Conservation (phyloP, 2,797 vertebrate species). For the Perodicticus potto region DNA sequence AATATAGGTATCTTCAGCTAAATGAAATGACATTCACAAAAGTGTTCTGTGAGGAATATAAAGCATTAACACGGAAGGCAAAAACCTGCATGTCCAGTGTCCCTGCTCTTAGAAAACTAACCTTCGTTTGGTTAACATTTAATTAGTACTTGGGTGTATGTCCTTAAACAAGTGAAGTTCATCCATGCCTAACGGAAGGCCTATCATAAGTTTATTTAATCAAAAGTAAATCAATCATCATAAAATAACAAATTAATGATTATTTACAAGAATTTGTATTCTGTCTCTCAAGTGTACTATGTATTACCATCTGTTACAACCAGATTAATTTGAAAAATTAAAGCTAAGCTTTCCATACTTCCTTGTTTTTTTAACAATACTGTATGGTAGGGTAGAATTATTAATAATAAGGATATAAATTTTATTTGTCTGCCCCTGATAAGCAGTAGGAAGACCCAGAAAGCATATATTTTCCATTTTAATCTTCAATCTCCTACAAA, state of each 20-base stretch:
- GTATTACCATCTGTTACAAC: not conserved
- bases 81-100: not conserved
- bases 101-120: not conserved
- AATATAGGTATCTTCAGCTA: not conserved
- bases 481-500: not conserved
- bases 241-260: slow-evolving; percentile 40
- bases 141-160: not conserved
- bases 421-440: not conserved
- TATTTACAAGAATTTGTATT: slow-evolving; percentile 33
- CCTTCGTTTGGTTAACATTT: not conserved
- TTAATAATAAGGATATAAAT: slow-evolving; percentile 33
- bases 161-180: not conserved
- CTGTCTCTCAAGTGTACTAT: not conserved
- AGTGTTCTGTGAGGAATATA: not conserved
- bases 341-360: slow-evolving; percentile 12
- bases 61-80: not conserved
- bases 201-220: not conserved
- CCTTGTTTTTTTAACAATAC: not conserved
- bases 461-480: slow-evolving; percentile 54
- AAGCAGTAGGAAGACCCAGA: slow-evolving; percentile 35
- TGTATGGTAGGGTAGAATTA: not conserved
- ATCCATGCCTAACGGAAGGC: not conserved
- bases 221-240: not conserved
- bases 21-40: slow-evolving; percentile 43
- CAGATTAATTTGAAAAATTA: slow-evolving; percentile 32